Conservation (phyloP, 2,888 invertebrate species). For the Dasypolia templi region DNA sequence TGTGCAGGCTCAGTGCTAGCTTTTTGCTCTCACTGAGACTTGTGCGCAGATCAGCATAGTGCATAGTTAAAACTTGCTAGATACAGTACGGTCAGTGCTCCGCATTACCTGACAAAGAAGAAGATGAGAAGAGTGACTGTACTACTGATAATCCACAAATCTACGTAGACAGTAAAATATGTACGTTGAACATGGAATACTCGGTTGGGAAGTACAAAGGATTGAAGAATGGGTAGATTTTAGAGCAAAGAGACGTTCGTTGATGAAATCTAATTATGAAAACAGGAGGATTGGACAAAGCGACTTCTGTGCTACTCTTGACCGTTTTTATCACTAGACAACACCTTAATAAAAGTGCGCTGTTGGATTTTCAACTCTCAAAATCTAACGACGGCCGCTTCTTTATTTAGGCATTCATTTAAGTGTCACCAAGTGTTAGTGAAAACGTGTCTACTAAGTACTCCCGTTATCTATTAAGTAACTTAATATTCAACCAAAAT, state of each 20-base stretch:
- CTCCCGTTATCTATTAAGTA: background rate
- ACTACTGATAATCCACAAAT: background rate
- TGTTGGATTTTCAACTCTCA: background rate
- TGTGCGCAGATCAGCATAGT: background rate
- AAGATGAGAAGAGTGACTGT: too few species aligned
- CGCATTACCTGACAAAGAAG: too few species aligned
- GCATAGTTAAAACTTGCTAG: background rate
- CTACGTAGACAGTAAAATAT: background rate
- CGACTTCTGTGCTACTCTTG: background rate
- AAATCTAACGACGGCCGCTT: background rate
- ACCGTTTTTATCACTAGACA: background rate
- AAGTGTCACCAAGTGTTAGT: background rate
- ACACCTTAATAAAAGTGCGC: background rate
- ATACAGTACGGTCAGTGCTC: too few species aligned
- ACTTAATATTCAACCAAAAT: background rate
- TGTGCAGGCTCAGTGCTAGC: background rate
- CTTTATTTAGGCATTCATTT: background rate
- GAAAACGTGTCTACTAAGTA: background rate
- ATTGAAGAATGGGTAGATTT: background rate
- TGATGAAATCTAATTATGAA: background rate
- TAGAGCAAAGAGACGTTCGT: background rate
- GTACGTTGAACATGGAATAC: background rate
- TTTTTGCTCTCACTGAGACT: background rate
- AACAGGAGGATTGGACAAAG: background rate
- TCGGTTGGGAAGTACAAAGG: background rate